phyloP scores from a whole-genome alignment of 2,797 vertebrate genomes.

The Simalia tracyae region DNA sequence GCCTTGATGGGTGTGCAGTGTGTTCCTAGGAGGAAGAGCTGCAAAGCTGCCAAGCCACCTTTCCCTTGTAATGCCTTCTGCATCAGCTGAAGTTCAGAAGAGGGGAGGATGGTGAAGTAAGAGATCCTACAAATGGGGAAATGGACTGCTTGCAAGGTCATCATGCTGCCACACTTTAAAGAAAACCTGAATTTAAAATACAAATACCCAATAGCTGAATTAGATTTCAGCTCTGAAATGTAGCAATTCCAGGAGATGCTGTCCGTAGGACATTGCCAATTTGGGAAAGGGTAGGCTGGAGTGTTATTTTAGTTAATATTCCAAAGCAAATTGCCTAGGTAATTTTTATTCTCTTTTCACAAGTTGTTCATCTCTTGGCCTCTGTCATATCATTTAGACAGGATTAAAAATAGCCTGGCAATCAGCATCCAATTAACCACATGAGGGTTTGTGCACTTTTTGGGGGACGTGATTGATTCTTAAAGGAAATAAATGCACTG shows the following conservation, averaged over 20 bases:
- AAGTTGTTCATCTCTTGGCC: not conserved
- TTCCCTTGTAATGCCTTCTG: not conserved
- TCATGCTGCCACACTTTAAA: not conserved
- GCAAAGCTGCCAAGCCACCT: not conserved
- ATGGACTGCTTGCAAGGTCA: not conserved
- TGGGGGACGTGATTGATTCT: not conserved
- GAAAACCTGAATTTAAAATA: not conserved
- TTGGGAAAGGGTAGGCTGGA: not conserved
- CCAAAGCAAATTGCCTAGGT: not conserved
- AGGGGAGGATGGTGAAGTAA: not conserved
- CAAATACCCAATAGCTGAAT: not conserved
- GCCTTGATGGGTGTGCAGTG: not conserved
- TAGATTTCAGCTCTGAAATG: not conserved
- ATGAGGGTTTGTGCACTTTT: not conserved
- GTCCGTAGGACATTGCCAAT: not conserved
- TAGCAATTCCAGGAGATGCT: not conserved
- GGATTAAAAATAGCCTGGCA: not conserved
- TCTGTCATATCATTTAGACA: not conserved
- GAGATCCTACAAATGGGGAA: not conserved
- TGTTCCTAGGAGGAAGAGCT: not conserved
- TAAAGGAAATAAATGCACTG: not conserved
- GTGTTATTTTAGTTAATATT: not conserved
- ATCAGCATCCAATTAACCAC: slow-evolving; percentile 5
- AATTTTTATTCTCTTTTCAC: not conserved
- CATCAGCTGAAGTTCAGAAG: not conserved